These are phyloP conservation scores for Zapornia atra DNA, from an alignment of 2,113 vertebrate species.

Conservation along the genomic window DNA sequence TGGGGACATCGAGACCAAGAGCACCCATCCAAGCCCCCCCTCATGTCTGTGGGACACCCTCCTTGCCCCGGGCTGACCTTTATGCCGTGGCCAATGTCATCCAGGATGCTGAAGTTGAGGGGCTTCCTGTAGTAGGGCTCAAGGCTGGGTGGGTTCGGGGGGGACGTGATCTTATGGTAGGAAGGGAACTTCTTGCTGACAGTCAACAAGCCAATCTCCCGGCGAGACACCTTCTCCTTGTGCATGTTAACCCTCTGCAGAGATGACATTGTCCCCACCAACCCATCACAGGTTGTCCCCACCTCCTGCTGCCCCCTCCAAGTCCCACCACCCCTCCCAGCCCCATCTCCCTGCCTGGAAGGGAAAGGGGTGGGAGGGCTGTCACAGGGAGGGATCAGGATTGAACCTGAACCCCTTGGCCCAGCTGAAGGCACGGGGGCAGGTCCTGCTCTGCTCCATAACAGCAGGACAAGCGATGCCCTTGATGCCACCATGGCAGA, in stretches of 20 bases:
- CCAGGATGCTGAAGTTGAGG: constrained; percentile 82
- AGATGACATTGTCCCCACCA: accelerated
- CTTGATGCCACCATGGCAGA: neutral
- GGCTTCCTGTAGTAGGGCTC: constrained; percentile 82
- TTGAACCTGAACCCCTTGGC: accelerated
- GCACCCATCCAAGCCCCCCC: neutral
- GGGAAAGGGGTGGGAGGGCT: too few relatives aligned
- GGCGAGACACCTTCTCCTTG: constrained; percentile 85
- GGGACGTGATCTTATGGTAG: constrained; percentile 70
- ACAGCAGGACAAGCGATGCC: accelerated
- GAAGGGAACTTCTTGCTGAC: constrained; percentile 50
- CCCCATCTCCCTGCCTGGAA: neutral
- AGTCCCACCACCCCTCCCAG: neutral
- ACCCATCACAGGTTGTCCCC: accelerated
- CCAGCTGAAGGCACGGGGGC: neutral
- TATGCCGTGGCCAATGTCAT: constrained; percentile 84
- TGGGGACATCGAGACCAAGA: accelerated
- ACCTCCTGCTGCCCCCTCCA: neutral
- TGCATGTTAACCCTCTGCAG: constrained; percentile 84
- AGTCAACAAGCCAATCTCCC: constrained; percentile 82
- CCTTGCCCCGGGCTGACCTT: constrained; percentile 68
- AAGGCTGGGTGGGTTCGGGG: constrained; percentile 47
- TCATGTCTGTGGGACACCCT: accelerated
- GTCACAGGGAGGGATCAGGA: neutral
- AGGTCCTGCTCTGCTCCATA: neutral